phyloP scores from a whole-genome alignment of 2,797 vertebrate genomes.

The Neostethus bicornis region DNA sequence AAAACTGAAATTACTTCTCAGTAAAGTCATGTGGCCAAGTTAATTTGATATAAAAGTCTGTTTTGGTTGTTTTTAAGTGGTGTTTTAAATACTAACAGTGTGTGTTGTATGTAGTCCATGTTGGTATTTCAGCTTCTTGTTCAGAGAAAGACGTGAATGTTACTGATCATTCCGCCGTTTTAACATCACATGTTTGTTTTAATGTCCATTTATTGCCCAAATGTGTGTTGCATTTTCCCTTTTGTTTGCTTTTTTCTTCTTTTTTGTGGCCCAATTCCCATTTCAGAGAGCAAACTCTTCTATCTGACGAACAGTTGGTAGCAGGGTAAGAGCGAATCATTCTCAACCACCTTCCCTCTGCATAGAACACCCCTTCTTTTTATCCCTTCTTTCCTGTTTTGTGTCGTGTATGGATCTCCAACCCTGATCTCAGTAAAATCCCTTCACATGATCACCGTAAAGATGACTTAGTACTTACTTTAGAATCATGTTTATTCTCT shows the following conservation, averaged over 20 bases:
- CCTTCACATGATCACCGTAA: slow-evolving; percentile 38
- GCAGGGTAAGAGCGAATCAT: slow-evolving; percentile 90
- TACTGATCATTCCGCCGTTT: slow-evolving; percentile 34
- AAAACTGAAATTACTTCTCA: background rate
- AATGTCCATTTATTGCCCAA: slow-evolving; percentile 74
- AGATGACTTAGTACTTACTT: slow-evolving; percentile 53
- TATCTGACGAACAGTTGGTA: slow-evolving; percentile 96
- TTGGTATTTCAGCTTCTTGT: background rate
- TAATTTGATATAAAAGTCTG: background rate
- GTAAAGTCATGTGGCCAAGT: background rate
- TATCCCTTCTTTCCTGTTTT: slow-evolving; percentile 72
- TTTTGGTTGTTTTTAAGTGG: background rate
- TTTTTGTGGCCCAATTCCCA: slow-evolving; percentile 91
- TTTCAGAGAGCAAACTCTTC: slow-evolving; percentile 95
- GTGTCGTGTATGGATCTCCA: slow-evolving; percentile 62
- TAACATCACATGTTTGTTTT: slow-evolving; percentile 65
- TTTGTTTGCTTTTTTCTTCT: slow-evolving; percentile 79
- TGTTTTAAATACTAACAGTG: background rate
- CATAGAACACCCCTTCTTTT: slow-evolving; percentile 82
- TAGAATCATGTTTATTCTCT: slow-evolving; percentile 9
- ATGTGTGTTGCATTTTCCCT: slow-evolving; percentile 78
- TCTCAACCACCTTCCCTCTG: slow-evolving; percentile 83
- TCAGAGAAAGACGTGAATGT: background rate
- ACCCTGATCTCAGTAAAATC: slow-evolving; percentile 56
- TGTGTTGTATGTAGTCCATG: slow-evolving; percentile 3